Conservation (phyloP, 1,140 invertebrate genomes). For the Aleiodes sp. region DNA sequence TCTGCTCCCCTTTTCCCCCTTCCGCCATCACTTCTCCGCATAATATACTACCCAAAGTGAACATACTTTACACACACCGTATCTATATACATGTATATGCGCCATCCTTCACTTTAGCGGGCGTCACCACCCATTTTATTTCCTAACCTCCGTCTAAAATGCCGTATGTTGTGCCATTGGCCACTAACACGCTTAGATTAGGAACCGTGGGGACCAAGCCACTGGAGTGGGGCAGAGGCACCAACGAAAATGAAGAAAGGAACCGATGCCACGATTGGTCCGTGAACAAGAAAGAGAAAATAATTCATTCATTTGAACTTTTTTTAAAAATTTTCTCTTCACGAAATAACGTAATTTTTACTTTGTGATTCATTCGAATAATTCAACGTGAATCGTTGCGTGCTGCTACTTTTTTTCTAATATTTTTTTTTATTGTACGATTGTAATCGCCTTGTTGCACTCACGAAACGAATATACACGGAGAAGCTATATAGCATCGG, state of each 20-base stretch:
- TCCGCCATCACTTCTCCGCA: neutral
- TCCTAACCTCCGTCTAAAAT: neutral
- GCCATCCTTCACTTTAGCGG: neutral
- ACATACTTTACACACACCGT: neutral
- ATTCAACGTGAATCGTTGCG: neutral
- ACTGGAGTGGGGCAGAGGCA: neutral
- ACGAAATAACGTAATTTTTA: neutral
- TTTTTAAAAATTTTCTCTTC: neutral
- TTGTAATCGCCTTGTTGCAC: conserved; percentile 8
- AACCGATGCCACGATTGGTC: neutral
- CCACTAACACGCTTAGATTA: neutral
- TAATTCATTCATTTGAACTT: neutral
- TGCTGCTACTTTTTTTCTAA: neutral
- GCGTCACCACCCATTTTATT: conserved; percentile 4
- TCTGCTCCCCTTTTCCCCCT: neutral
- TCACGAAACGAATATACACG: conserved; percentile 3
- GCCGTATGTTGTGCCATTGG: neutral
- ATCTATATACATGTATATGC: neutral
- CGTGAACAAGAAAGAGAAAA: too few relatives aligned
- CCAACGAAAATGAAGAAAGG: neutral
- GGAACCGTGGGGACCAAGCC: neutral
- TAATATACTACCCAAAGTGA: neutral
- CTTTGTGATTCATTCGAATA: neutral
- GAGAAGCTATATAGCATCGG: neutral
- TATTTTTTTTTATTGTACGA: conserved; percentile 7